phyloP scores from a whole-genome alignment of 2,113 vertebrate species.

The Ceratotherium simum region DNA sequence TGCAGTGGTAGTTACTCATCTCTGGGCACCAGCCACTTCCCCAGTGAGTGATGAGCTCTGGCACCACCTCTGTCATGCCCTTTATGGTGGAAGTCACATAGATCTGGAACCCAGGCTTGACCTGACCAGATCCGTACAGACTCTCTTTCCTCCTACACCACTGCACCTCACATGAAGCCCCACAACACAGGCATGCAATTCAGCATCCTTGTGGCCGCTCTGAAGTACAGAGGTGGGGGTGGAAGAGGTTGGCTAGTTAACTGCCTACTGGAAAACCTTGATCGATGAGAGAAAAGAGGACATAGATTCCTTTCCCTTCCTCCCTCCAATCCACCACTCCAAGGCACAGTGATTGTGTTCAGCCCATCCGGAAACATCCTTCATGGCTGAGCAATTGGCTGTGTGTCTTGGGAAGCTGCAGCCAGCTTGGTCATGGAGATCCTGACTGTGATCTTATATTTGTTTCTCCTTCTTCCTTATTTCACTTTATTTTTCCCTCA shows the following conservation, averaged over 20 bases:
- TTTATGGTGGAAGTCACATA: background rate
- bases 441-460: background rate
- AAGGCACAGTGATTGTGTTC: background rate
- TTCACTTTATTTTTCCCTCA: background rate
- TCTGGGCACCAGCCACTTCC: background rate
- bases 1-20: background rate
- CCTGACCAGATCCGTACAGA: rapidly evolving
- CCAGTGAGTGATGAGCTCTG: background rate
- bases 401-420: background rate
- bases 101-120: background rate
- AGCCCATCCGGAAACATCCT: background rate
- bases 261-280: background rate
- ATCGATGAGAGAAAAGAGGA: background rate
- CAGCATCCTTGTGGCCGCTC: background rate
- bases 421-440: background rate
- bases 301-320: background rate
- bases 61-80: rapidly evolving
- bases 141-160: background rate
- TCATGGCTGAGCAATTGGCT: background rate
- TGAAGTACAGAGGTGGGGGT: too few relatives aligned
- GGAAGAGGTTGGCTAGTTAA: background rate
- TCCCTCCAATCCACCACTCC: background rate
- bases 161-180: background rate
- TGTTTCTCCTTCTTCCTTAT: background rate
- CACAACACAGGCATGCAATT: background rate